phyloP scores from a whole-genome alignment of 2,113 vertebrate genomes.

The Proterorhinus semilunaris region DNA sequence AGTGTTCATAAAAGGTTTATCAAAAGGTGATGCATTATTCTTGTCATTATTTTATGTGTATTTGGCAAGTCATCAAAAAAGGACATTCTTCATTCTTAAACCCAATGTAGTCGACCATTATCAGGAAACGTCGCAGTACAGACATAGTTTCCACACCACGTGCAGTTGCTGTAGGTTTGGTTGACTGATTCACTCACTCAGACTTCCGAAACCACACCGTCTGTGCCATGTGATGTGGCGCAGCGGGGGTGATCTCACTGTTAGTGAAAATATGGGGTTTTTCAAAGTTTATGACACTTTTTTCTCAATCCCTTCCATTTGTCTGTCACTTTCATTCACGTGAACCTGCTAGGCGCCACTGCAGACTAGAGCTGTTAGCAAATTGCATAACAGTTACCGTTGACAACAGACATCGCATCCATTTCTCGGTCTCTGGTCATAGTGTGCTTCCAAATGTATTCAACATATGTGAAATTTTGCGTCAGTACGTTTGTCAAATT shows the following conservation, averaged over 20 bases:
- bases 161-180: constrained; percentile 26
- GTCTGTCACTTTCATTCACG: constrained; percentile 5
- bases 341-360: not conserved
- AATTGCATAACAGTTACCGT: not conserved
- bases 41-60: too few species aligned
- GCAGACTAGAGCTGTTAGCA: not conserved
- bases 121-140: not conserved
- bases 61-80: too few species aligned
- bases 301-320: not conserved
- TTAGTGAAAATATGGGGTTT: constrained; percentile 13
- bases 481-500: constrained; percentile 10
- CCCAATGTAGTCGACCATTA: not conserved
- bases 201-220: constrained; percentile 21
- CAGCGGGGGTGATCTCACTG: constrained; percentile 27
- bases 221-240: constrained; percentile 11
- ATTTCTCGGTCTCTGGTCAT: not conserved
- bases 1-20: too few species aligned
- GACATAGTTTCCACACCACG: constrained; percentile 42
- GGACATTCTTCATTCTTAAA: not conserved
- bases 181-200: constrained; percentile 36
- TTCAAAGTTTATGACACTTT: constrained; percentile 10
- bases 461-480: constrained; percentile 8
- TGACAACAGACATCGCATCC: not conserved
- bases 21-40: too few species aligned
- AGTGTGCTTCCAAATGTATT: constrained; percentile 7